Percentiles rank a stretch among this genome's conserved stretches.
These are phyloP conservation scores for Hylomyscus alleni DNA, from an alignment of 2,797 vertebrate species.

Conservation along the genomic window DNA sequence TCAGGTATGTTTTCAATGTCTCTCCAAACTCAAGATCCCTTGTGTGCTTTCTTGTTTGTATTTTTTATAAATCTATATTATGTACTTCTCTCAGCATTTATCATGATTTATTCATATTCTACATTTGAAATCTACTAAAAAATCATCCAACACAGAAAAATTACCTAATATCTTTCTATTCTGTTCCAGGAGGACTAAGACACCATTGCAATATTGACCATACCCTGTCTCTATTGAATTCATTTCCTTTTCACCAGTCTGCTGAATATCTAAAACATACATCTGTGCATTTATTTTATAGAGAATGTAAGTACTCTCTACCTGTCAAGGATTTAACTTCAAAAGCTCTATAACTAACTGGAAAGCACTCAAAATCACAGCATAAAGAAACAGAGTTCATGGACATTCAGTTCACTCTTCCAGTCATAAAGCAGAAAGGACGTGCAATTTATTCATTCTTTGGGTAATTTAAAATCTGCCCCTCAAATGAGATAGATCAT, in stretches of 20 bases:
- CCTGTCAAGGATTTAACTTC: constrained; percentile 51
- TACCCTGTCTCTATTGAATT: background rate
- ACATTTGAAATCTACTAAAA: constrained; percentile 35
- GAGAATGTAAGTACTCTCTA: constrained; percentile 25
- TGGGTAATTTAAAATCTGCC: constrained; percentile 49
- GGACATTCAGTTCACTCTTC: constrained; percentile 10
- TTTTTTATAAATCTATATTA: background rate
- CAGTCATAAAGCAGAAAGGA: background rate
- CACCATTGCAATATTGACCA: background rate
- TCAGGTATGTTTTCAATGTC: background rate
- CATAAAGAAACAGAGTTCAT: constrained; percentile 49
- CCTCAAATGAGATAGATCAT: constrained; percentile 24
- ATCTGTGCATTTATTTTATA: background rate
- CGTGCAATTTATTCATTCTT: constrained; percentile 39
- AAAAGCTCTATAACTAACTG: constrained; percentile 53
- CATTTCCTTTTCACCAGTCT: background rate
- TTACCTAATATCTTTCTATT: background rate
- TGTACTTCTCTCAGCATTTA: background rate
- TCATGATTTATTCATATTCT: background rate
- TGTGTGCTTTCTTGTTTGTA: background rate
- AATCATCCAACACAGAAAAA: background rate
- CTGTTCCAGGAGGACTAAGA: background rate
- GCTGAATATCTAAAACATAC: background rate
- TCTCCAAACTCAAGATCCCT: background rate
- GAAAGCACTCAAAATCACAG: constrained; percentile 66